Conservation (phyloP, 2,888 invertebrate genomes). For the Glaucopsyche alexis region DNA sequence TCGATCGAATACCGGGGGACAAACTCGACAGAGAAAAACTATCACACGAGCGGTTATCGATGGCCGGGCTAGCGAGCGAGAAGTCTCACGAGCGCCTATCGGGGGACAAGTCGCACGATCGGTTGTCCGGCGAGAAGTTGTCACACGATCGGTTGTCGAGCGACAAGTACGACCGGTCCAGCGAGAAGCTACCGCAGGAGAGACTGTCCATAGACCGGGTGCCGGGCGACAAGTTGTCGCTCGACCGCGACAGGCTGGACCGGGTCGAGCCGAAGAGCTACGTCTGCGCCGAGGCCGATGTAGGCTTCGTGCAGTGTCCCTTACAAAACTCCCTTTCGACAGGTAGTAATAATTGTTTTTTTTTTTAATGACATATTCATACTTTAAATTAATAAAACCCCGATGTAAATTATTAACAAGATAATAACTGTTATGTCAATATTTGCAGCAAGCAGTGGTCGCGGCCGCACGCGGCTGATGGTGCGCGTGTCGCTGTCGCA, state of each 20-base stretch:
- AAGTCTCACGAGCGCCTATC: slow-evolving; percentile 49
- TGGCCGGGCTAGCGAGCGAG: slow-evolving; percentile 45
- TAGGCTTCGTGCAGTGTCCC: slow-evolving; percentile 54
- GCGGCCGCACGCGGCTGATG: slow-evolving; percentile 50
- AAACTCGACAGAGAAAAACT: slow-evolving; percentile 45
- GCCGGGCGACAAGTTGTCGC: slow-evolving; percentile 50
- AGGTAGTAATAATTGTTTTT: slow-evolving; percentile 48
- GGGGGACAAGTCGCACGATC: slow-evolving; percentile 43
- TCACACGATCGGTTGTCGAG: slow-evolving; percentile 44
- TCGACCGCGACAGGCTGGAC: slow-evolving; percentile 48
- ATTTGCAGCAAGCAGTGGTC: slow-evolving; percentile 35
- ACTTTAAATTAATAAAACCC: too few relatives aligned
- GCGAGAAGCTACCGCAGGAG: slow-evolving; percentile 37
- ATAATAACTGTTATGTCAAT: neutral
- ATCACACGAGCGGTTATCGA: slow-evolving; percentile 42
- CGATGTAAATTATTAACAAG: too few relatives aligned
- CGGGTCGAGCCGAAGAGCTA: slow-evolving; percentile 48
- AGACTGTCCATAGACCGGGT: slow-evolving; percentile 43
- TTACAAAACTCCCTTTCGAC: slow-evolving; percentile 46
- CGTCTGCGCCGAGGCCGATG: slow-evolving; percentile 68
- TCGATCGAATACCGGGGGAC: slow-evolving; percentile 45
- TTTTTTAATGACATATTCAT: too few relatives aligned
- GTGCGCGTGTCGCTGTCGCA: slow-evolving; percentile 63
- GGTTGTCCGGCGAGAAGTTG: slow-evolving; percentile 44
- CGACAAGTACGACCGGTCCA: slow-evolving; percentile 41